Percentiles rank a stretch among this genome's conserved stretches.
phyloP scores from a whole-genome alignment of 2,113 vertebrate species.

The Rhabdomys dilectus region DNA sequence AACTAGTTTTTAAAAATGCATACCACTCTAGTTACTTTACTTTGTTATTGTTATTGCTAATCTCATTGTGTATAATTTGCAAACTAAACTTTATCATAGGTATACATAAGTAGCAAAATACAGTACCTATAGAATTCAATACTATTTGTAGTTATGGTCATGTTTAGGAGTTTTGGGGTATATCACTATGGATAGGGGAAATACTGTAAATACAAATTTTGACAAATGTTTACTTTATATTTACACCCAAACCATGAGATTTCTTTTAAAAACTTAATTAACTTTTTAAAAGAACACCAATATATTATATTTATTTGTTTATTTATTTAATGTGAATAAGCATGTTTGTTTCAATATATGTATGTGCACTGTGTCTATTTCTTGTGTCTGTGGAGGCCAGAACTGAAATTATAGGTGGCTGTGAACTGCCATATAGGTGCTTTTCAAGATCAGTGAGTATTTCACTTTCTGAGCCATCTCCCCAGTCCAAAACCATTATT shows the following conservation, averaged over 20 bases:
- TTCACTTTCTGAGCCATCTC: not conserved
- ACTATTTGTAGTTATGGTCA: not conserved
- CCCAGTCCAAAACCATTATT: not conserved
- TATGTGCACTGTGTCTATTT: not conserved
- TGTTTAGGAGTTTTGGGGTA: not conserved
- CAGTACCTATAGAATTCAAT: not conserved
- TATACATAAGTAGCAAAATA: not conserved
- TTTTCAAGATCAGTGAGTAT: not conserved
- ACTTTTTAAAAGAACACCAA: not conserved
- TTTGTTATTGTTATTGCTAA: constrained; percentile 14
- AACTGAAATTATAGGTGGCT: not conserved
- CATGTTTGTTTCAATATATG: not conserved
- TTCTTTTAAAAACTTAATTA: not conserved
- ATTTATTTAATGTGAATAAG: not conserved
- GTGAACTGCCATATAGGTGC: not conserved
- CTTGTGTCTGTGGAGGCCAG: not conserved
- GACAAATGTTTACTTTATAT: constrained; percentile 30
- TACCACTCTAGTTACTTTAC: not conserved
- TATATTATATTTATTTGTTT: not conserved
- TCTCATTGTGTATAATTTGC: not conserved
- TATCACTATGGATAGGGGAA: not conserved
- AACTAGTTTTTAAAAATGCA: not conserved
- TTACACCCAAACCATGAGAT: not conserved
- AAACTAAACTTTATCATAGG: not conserved
- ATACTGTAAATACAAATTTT: not conserved